Evolutionary conservation across 2,888 invertebrate species (phyloP).

Genomic region (Volucella inanis): DNA sequence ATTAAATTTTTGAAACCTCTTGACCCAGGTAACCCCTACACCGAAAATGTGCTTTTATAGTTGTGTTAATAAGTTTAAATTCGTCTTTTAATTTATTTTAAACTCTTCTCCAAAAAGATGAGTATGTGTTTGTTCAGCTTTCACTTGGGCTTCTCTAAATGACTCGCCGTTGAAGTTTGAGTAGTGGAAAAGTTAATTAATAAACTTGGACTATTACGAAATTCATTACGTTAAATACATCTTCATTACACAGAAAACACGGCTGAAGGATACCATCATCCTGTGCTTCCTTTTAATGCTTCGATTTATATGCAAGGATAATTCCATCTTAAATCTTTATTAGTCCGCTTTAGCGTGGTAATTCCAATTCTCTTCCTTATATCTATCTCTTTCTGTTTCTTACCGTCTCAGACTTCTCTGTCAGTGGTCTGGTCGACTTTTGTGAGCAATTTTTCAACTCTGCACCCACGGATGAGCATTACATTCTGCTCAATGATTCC

Average conservation of each 20-base stretch:
- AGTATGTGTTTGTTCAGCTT: conserved; percentile 19
- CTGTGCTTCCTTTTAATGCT: conserved; percentile 62
- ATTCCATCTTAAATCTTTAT: conserved; percentile 73
- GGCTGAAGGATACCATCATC: conserved; percentile 61
- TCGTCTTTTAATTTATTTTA: conserved; percentile 1
- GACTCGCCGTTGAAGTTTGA: conserved; percentile 7
- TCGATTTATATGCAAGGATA: conserved; percentile 75
- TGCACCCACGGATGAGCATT: conserved; percentile 61
- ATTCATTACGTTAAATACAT: conserved; percentile 73
- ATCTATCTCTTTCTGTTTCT: conserved; percentile 4
- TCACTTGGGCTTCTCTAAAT: conserved; percentile 26
- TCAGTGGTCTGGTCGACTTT: conserved; percentile 31
- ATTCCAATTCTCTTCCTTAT: conserved; percentile 36
- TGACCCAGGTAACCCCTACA: too few species aligned
- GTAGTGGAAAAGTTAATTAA: conserved; percentile 65
- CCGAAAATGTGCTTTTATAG: too few species aligned
- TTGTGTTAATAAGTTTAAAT: conserved; percentile 48
- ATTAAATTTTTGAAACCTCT: too few species aligned
- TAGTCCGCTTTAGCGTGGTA: conserved; percentile 59
- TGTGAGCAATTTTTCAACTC: conserved; percentile 62
- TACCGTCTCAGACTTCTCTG: neutral
- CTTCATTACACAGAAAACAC: conserved; percentile 71
- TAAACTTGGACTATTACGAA: conserved; percentile 72
- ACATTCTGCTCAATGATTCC: conserved; percentile 49
- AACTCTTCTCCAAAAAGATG: conserved; percentile 23